Evolutionary conservation across 2,888 invertebrate genomes (phyloP).

Genomic region (Allacma fusca): DNA sequence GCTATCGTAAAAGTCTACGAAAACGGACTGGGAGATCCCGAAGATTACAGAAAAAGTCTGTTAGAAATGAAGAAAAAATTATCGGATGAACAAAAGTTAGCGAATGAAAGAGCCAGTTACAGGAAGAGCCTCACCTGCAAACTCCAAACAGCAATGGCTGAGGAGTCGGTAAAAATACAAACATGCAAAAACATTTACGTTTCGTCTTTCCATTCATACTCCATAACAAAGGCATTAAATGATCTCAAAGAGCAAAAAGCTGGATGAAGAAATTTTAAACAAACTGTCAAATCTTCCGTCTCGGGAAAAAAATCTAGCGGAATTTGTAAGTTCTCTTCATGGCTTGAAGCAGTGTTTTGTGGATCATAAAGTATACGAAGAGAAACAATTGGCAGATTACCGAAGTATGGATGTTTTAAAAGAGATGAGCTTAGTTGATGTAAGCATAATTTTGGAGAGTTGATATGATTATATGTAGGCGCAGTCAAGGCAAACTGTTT

Average conservation of each 20-base stretch:
- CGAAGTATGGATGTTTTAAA: background rate
- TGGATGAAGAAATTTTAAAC: constrained; percentile 17
- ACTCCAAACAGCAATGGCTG: background rate
- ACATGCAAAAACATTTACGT: too few relatives aligned
- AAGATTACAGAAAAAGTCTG: constrained; percentile 12
- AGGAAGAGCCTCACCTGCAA: background rate
- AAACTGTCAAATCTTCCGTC: background rate
- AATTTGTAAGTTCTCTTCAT: constrained; percentile 17
- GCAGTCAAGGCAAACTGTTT: too few relatives aligned
- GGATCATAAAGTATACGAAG: constrained; percentile 30
- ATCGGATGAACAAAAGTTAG: background rate
- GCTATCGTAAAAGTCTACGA: constrained; percentile 10
- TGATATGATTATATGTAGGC: too few relatives aligned
- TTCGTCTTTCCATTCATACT: too few relatives aligned
- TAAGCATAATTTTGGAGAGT: too few relatives aligned
- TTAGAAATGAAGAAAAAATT: background rate
- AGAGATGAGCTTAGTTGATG: background rate
- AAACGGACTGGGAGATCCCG: constrained; percentile 11
- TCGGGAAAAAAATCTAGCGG: constrained; percentile 23
- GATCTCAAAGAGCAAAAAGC: background rate
- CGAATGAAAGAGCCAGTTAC: background rate
- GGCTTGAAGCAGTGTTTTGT: constrained; percentile 21
- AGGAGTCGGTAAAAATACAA: constrained; percentile 20
- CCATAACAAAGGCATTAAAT: too few relatives aligned
- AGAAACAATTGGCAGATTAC: constrained; percentile 18